phyloP scores from a whole-genome alignment of 2,888 invertebrate species.

The Athalia cordata region DNA sequence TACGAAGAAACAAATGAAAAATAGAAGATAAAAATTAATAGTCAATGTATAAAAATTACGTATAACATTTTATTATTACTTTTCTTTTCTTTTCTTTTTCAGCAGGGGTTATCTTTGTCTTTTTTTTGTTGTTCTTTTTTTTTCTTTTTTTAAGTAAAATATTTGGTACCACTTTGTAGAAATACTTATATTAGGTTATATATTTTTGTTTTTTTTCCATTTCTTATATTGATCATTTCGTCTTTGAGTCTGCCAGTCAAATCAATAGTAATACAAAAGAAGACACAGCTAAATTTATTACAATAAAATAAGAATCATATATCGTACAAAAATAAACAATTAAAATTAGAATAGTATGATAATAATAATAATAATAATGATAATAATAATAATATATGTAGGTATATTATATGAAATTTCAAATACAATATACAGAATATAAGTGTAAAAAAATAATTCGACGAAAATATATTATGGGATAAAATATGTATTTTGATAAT shows the following conservation, averaged over 20 bases:
- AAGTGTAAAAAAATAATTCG: conserved; percentile 56
- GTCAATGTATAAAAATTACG: conserved; percentile 65
- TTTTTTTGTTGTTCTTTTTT: conserved; percentile 52
- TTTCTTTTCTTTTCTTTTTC: conserved; percentile 57
- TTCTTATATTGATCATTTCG: conserved; percentile 44
- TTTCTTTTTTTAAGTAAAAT: conserved; percentile 62
- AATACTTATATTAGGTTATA: conserved; percentile 59
- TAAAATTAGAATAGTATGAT: conserved; percentile 54
- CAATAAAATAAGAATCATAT: conserved; percentile 61
- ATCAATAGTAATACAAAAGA: conserved; percentile 56
- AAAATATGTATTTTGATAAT: conserved; percentile 57
- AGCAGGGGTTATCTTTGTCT: conserved; percentile 50
- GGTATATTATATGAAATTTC: conserved; percentile 36
- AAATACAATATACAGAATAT: conserved; percentile 35
- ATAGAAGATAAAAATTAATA: conserved; percentile 58
- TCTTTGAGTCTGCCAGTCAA: conserved; percentile 49
- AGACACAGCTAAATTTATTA: conserved; percentile 58
- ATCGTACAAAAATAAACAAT: conserved; percentile 69
- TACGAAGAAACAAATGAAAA: conserved; percentile 46
- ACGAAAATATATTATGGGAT: conserved; percentile 58
- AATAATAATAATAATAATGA: conserved; percentile 51
- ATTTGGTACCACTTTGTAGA: conserved; percentile 66
- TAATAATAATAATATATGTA: conserved; percentile 50
- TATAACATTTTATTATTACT: conserved; percentile 69
- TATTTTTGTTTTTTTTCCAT: conserved; percentile 41